Evolutionary conservation across 2,797 vertebrate genomes (phyloP).

Genomic region (Ctenopoma multispine): DNA sequence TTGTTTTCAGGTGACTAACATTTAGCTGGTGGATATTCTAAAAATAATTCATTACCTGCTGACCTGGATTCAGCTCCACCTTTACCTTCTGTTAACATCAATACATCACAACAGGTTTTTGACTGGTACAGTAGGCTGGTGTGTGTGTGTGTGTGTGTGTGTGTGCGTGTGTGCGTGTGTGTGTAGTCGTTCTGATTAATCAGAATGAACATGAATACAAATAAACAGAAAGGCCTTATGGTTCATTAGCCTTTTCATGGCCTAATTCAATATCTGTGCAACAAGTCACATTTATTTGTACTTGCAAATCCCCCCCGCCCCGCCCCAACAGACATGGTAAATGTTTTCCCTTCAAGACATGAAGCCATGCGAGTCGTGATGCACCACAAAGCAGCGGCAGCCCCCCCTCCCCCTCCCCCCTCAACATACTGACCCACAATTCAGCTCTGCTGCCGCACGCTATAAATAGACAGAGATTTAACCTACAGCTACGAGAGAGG

Average conservation of each 20-base stretch:
- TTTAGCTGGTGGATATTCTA: conserved; percentile 9
- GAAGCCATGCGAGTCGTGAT: conserved; percentile 29
- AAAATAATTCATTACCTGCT: conserved; percentile 46
- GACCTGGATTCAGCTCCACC: conserved; percentile 53
- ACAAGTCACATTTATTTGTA: not conserved
- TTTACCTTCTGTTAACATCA: conserved; percentile 58
- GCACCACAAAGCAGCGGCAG: conserved; percentile 32
- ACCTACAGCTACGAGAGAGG: conserved; percentile 60
- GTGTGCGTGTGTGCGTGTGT: not conserved
- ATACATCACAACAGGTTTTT: conserved; percentile 4
- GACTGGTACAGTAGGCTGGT: conserved; percentile 11
- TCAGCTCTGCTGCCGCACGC: conserved; percentile 58
- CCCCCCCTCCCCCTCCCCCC: conserved; percentile 63
- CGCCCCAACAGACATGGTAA: not conserved
- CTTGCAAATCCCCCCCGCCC: not conserved
- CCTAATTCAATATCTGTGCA: not conserved
- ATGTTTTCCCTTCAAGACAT: conserved; percentile 5
- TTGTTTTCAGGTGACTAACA: conserved; percentile 36
- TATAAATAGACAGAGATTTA: conserved; percentile 78
- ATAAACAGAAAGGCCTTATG: not conserved
- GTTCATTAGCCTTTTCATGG: accelerated
- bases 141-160: not conserved
- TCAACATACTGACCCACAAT: conserved; percentile 82
- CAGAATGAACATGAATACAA: not conserved
- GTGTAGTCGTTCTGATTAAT: not conserved